Base-by-base conservation (phyloP, 2,113 vertebrate species). In the Oreocharis arfaki region DNA sequence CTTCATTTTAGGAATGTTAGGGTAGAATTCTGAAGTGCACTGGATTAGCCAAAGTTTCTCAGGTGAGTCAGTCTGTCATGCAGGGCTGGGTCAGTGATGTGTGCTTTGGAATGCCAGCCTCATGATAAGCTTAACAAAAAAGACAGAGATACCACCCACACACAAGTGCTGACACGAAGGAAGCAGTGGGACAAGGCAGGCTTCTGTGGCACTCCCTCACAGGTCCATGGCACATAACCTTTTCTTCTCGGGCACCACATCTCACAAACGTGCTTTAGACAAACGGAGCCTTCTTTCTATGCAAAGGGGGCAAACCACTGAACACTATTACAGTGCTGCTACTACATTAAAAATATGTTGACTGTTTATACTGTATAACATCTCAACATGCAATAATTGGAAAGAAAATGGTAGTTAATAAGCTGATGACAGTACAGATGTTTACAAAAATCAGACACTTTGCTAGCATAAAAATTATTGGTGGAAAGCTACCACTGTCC, bases 351-450 rank as follows among this genome's bases (percentile, higher is more conserved):
- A 86, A 73, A 11, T 2, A 44, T 28, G 13, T 10, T 73, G 41
- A 63, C 71, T 76, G 71, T 68, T 83, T 53, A 74, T 10, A 49
- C n/a, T 2, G 1, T 30, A 22, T 30, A 86, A 64, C 4, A 81
- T 44, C 53, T 80, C 55, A 76, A 49, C 20, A 14, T 18, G 22
- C 13, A 57, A 13, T 23, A 46, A 23, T 74, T 89, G 76, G 68
- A 87, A 94, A 83, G 71, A 57, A 94, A 89, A 84, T 42, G 26
- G 64, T 42, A 74, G 73, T 41, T 83, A 76, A 76, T 61, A 74
- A 81, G 28, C 16, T 61, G 46, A 65, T 81, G 16, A 57, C n/a
- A 81, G 17, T 57, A 77, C 32, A 50, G 37, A 44, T 18, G 8
- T 63, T 89, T 77, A 76, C 16, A 89, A 91, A 91, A 87, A 56